Conservation (phyloP, 2,888 invertebrate species). For the Hydriomena furcata region DNA sequence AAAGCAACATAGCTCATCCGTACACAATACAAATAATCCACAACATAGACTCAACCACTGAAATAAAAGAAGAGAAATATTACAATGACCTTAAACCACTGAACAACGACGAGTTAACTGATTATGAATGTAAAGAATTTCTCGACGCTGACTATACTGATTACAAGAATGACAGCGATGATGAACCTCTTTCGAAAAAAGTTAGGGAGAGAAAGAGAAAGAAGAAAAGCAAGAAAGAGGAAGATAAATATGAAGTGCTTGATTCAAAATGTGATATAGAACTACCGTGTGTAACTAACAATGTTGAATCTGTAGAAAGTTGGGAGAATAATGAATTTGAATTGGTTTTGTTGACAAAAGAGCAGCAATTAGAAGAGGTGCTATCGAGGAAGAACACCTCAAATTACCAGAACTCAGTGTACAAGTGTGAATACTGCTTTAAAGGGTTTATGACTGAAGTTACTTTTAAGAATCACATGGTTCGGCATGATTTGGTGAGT, state of each 20-base stretch:
- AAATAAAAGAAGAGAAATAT: constrained; percentile 19
- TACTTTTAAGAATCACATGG: constrained; percentile 66
- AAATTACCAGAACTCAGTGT: constrained; percentile 61
- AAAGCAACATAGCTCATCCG: constrained; percentile 18
- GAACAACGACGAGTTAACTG: not conserved
- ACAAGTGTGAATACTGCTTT: constrained; percentile 64
- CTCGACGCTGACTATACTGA: not conserved
- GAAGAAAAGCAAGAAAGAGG: constrained; percentile 27
- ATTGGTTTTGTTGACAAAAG: constrained; percentile 48
- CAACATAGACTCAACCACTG: constrained; percentile 9
- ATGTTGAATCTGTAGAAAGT: not conserved
- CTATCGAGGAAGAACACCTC: constrained; percentile 46
- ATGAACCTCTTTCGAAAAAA: constrained; percentile 30
- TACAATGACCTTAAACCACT: not conserved
- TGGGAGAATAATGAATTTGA: constrained; percentile 30
- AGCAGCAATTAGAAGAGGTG: constrained; percentile 61
- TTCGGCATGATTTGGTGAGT: constrained; percentile 61
- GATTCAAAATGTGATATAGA: constrained; percentile 5
- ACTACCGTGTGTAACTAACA: not conserved
- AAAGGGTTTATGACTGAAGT: constrained; percentile 64
- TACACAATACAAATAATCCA: constrained; percentile 14
- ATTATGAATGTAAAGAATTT: constrained; percentile 9
- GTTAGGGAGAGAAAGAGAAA: constrained; percentile 15
- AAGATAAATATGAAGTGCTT: too few species aligned
- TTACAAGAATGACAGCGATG: constrained; percentile 24